Percentiles rank a stretch among this genome's conserved stretches.
These are phyloP conservation scores for Gymnosoma rotundatum DNA, from an alignment of 2,888 invertebrate genomes.

Conservation along the genomic window DNA sequence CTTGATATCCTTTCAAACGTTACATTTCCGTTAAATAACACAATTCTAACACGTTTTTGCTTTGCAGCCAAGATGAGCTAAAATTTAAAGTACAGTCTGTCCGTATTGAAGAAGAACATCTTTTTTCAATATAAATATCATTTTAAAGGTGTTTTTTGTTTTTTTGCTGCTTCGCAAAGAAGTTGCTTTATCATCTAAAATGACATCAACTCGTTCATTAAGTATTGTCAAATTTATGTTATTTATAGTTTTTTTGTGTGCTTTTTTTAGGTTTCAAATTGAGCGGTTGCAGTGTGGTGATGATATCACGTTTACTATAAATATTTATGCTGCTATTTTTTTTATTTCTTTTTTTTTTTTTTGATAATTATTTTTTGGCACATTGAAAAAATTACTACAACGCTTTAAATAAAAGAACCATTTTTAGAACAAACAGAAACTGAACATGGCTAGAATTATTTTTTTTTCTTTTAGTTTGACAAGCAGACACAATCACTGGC, in stretches of 20 bases:
- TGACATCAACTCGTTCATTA: conserved; percentile 54
- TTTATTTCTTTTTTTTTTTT: conserved; percentile 1
- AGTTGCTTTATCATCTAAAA: conserved; percentile 26
- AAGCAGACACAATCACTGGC: neutral
- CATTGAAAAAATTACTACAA: conserved; percentile 33
- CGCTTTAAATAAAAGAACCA: conserved; percentile 26
- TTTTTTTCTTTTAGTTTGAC: neutral
- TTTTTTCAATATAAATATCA: neutral
- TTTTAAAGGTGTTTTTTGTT: too few species aligned
- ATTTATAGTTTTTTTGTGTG: conserved; percentile 20
- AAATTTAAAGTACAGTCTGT: too few species aligned
- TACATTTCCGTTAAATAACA: too few species aligned
- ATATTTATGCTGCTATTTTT: conserved; percentile 48
- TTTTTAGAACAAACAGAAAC: conserved; percentile 17
- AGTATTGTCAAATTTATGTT: conserved; percentile 43
- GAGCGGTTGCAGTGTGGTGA: conserved; percentile 22
- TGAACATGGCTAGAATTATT: conserved; percentile 17
- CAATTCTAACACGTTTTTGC: too few species aligned
- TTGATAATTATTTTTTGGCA: conserved; percentile 4
- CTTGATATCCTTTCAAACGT: too few species aligned
- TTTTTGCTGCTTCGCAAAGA: too few species aligned
- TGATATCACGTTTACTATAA: conserved; percentile 65
- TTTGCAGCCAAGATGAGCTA: too few species aligned
- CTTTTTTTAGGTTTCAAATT: conserved; percentile 28
- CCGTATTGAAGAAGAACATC: too few species aligned